A percentile compares a stretch with the other conserved stretches of the same genome.
Evolutionary conservation across 2,888 invertebrate species (phyloP).

Genomic region (Flabesymbios commensalis): DNA sequence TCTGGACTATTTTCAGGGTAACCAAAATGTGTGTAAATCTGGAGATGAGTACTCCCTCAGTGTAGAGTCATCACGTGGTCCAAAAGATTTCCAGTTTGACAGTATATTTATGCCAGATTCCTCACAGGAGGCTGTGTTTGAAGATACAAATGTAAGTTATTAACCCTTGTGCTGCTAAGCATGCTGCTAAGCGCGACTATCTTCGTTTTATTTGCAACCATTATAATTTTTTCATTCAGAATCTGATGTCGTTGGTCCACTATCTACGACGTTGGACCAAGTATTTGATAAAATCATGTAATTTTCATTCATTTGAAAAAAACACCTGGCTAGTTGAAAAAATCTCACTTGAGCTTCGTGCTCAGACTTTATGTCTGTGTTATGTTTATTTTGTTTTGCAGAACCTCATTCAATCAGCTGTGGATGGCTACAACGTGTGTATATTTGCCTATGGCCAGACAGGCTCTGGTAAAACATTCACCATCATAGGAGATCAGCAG

Average conservation of each 20-base stretch:
- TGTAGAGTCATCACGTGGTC: constrained; percentile 57
- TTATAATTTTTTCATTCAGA: too few relatives aligned
- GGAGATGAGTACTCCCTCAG: constrained; percentile 55
- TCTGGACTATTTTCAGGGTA: constrained; percentile 42
- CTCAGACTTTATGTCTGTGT: too few relatives aligned
- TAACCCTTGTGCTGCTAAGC: background rate
- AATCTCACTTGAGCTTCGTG: too few relatives aligned
- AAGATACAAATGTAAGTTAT: constrained; percentile 60
- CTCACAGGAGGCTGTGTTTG: constrained; percentile 60
- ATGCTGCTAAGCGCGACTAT: too few relatives aligned
- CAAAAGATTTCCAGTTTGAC: constrained; percentile 62
- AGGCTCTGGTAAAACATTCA: constrained; percentile 68
- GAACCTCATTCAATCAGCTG: constrained; percentile 71
- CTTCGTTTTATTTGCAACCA: too few relatives aligned
- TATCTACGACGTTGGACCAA: too few relatives aligned
- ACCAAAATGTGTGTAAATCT: constrained; percentile 46
- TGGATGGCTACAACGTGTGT: constrained; percentile 98
- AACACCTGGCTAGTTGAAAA: too few relatives aligned
- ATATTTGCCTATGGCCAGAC: constrained; percentile 99
- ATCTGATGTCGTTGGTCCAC: too few relatives aligned
- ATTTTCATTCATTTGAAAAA: too few relatives aligned
- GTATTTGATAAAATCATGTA: too few relatives aligned
- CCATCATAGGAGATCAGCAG: constrained; percentile 63
- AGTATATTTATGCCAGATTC: constrained; percentile 58
- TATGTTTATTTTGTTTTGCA: constrained; percentile 32